These are phyloP conservation scores for Ailurus styani DNA, from an alignment of 2,113 vertebrate genomes.

Conservation along the genomic window DNA sequence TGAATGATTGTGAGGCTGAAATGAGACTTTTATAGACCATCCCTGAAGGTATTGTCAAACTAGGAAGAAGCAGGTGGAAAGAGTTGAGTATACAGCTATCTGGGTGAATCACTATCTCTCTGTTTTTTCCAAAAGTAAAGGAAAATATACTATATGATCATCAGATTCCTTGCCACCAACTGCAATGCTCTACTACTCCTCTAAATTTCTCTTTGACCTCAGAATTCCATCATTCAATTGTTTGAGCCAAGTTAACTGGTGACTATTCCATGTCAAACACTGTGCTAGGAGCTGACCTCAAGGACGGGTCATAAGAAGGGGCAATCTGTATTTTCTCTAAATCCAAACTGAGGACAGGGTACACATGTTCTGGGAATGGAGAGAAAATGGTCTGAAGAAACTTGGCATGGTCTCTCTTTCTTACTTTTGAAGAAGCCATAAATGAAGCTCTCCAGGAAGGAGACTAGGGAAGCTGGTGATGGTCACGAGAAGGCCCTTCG, in stretches of 20 bases:
- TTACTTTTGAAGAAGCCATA: slow-evolving; percentile 27
- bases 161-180: background rate
- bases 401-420: background rate
- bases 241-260: background rate
- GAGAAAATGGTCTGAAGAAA: background rate
- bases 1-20: background rate
- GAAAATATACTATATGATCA: background rate
- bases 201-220: background rate
- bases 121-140: background rate
- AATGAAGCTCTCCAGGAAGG: background rate
- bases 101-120: background rate
- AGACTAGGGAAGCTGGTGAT: background rate
- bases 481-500: background rate
- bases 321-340: background rate
- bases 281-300: background rate
- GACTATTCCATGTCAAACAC: background rate
- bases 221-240: background rate
- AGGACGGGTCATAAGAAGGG: background rate
- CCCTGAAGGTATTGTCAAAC: background rate
- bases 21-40: background rate
- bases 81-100: background rate
- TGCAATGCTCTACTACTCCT: background rate
- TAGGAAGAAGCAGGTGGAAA: background rate
- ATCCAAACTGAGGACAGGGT: background rate
- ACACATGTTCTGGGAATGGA: background rate